Evolutionary conservation across 1,140 invertebrate genomes (phyloP).

Genomic region (Andrena cerasifolii): DNA sequence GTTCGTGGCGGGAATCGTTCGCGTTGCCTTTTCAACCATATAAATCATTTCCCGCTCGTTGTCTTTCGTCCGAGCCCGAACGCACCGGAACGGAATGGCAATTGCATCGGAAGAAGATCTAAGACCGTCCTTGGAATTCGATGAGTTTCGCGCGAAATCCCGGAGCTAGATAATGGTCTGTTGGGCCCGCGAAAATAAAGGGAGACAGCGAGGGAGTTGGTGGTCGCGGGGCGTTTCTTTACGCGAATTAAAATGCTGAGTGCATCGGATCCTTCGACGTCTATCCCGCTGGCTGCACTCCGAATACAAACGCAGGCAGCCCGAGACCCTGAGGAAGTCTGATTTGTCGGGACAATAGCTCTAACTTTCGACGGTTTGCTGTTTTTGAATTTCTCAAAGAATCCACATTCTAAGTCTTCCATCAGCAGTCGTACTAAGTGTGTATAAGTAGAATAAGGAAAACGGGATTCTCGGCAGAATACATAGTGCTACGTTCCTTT

Average conservation of each 20-base stretch:
- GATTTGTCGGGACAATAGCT: neutral
- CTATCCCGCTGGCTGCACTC: conserved; percentile 54
- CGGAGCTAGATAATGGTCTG: conserved; percentile 11
- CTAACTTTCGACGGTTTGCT: too few relatives aligned
- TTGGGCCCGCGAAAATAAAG: conserved; percentile 45
- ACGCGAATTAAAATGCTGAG: conserved; percentile 67
- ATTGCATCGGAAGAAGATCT: conserved; percentile 8
- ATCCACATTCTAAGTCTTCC: too few relatives aligned
- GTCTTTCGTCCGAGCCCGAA: neutral
- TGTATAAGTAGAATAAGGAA: too few relatives aligned
- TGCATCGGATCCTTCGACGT: conserved; percentile 59
- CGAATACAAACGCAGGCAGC: conserved; percentile 63
- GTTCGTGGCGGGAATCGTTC: neutral
- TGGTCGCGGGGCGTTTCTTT: conserved; percentile 4
- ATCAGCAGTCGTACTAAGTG: too few relatives aligned
- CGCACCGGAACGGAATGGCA: conserved; percentile 2
- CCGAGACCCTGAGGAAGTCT: neutral
- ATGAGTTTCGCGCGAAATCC: conserved; percentile 6
- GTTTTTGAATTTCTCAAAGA: too few relatives aligned
- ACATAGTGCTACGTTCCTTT: neutral
- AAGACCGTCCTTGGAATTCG: conserved; percentile 46
- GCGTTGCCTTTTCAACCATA: neutral
- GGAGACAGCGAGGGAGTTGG: neutral
- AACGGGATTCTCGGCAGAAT: too few relatives aligned
- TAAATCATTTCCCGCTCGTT: neutral